Percentiles rank a stretch among this genome's conserved stretches.
Conservation (phyloP, 2,888 invertebrate species). For the Dermolepida albohirtum region DNA sequence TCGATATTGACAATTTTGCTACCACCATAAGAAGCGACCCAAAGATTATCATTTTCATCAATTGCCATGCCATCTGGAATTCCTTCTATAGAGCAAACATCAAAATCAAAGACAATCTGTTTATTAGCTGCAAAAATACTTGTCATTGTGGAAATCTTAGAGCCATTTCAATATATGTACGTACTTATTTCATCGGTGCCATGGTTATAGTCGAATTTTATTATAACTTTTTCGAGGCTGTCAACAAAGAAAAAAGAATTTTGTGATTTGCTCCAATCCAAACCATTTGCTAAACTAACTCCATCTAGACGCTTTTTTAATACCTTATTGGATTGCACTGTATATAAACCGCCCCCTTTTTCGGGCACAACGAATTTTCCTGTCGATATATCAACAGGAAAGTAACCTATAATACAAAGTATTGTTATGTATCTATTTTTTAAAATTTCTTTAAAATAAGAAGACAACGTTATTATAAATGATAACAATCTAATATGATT, state of each 20-base stretch:
- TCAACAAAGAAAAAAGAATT: conserved; percentile 7
- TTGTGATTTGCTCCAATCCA: conserved; percentile 75
- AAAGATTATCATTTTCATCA: conserved; percentile 72
- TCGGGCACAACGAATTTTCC: conserved; percentile 55
- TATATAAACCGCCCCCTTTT: conserved; percentile 68
- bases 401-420: not conserved
- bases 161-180: too few species aligned
- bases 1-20: conserved; percentile 59
- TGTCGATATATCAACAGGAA: not conserved
- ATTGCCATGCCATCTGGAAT: conserved; percentile 35
- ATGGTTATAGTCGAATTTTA: conserved; percentile 7
- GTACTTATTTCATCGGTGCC: conserved; percentile 7
- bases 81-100: not conserved
- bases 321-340: conserved; percentile 50
- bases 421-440: too few species aligned
- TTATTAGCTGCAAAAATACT: conserved; percentile 21
- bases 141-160: not conserved
- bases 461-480: too few species aligned
- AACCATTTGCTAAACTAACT: conserved; percentile 80
- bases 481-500: too few species aligned
- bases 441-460: too few species aligned
- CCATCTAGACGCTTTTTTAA: conserved; percentile 57
- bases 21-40: conserved; percentile 72
- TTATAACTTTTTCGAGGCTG: not conserved
- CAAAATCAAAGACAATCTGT: conserved; percentile 4